A percentile compares a stretch with the other conserved stretches of the same genome.
Conservation (phyloP, 2,113 vertebrate species). For the Nannobrachium achirus region DNA sequence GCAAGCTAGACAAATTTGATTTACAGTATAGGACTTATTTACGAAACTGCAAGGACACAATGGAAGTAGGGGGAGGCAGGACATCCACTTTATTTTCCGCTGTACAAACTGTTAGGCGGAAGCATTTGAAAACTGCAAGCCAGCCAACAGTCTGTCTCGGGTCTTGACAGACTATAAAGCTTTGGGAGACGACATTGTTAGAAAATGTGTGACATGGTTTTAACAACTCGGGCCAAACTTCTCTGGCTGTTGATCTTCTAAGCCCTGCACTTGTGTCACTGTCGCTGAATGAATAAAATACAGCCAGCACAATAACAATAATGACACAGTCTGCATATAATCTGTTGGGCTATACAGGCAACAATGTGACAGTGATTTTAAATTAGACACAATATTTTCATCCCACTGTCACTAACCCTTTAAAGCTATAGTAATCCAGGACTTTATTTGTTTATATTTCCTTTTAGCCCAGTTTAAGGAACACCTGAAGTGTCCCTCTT, state of each 20-base stretch:
- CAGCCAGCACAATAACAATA: conserved; percentile 34
- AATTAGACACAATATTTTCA: conserved; percentile 7
- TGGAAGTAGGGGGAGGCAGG: no score
- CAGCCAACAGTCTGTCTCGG: no score
- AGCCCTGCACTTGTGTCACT: conserved; percentile 31
- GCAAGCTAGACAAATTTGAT: no score
- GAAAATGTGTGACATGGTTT: conserved; percentile 21
- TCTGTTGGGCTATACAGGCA: background rate
- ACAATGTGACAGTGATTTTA: conserved; percentile 23
- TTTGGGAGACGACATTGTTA: conserved; percentile 18
- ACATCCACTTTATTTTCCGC: no score
- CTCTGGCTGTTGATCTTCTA: conserved; percentile 40
- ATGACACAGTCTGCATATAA: conserved; percentile 2
- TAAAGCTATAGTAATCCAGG: background rate
- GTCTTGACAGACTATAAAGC: conserved; percentile 1
- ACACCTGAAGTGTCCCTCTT: no score
- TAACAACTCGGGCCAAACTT: conserved; percentile 5
- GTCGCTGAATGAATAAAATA: conserved; percentile 42
- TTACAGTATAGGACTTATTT: no score
- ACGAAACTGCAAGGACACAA: no score
- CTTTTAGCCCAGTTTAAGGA: no score
- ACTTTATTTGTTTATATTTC: no score
- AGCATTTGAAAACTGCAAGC: no score
- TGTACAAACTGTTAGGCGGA: no score
- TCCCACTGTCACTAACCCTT: conserved; percentile 8